Conservation (phyloP, 2,888 invertebrate species). For the Drosophila nigricruria region DNA sequence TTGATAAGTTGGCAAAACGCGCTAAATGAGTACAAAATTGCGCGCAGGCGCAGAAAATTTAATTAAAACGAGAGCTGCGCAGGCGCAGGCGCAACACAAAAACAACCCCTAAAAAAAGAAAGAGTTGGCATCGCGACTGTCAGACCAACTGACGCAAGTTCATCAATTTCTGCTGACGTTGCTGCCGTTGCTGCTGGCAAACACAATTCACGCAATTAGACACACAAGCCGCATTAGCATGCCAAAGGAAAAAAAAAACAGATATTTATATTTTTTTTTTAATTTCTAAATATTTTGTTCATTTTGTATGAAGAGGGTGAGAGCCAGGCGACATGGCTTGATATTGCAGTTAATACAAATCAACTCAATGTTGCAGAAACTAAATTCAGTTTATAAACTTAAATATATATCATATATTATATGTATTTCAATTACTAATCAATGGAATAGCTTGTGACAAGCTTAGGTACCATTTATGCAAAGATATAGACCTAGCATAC, state of each 20-base stretch:
- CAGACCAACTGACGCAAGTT: slow-evolving; percentile 71
- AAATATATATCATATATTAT: too few species aligned
- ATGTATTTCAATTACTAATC: too few species aligned
- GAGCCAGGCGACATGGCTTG: neutral
- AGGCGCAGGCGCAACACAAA: neutral
- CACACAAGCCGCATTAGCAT: slow-evolving; percentile 71
- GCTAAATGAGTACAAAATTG: slow-evolving; percentile 70
- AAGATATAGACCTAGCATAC: too few species aligned
- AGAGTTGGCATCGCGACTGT: slow-evolving; percentile 38
- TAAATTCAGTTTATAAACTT: too few species aligned
- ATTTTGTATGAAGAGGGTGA: neutral
- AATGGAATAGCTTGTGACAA: too few species aligned
- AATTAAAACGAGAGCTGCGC: slow-evolving; percentile 66
- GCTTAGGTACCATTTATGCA: too few species aligned
- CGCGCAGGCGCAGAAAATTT: slow-evolving; percentile 78
- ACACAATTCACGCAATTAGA: slow-evolving; percentile 74
- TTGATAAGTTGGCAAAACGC: slow-evolving; percentile 40
- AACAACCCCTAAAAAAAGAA: slow-evolving; percentile 28
- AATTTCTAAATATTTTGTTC: slow-evolving; percentile 36
- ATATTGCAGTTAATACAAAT: neutral
- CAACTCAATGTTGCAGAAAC: neutral
- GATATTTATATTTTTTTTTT: slow-evolving; percentile 19
- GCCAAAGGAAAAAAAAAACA: slow-evolving; percentile 40
- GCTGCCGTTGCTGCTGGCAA: slow-evolving; percentile 16
- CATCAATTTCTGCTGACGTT: slow-evolving; percentile 66